Evolutionary conservation across 2,797 vertebrate genomes (phyloP), one percentile per base, ranked within the genome.

Genomic region (Epinephelus malabaricus): DNA sequence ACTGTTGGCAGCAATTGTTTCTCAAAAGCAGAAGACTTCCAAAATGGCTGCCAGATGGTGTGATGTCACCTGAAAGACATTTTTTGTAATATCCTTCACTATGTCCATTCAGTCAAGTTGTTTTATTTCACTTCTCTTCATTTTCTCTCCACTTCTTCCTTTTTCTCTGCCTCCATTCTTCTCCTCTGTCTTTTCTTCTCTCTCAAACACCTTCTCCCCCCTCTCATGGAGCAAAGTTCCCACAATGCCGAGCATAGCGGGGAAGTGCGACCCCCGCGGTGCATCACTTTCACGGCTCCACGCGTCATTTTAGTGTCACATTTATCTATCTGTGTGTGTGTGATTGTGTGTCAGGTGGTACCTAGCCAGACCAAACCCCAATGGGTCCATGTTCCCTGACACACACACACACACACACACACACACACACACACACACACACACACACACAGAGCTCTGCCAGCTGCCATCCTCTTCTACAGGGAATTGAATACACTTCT

Each of bases 231-330:
- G 34, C 78, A 83, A 76, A 73, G 80, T 83, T 92, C 86, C 91
- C 91, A 94, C 89, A 90, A 91, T 88, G 84, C 86, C 62, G 67
- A 65, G 90, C 86, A 61, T 77, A 56, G 86, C 76, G 13, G 90
- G 91, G 90, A 64, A 77, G 85, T 71, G 4, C 17, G 30, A 69
- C 86, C 70, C 91, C 86, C 76, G 25, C 51, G 38, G 88, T 74
- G 92, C 85, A 59, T 79, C 78, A 69, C 88, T 90, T 88, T 79
- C 87, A 90, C 62, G 69, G 88, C 88, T 87, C 86, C 89, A 87
- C 89, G 81, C 83, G 88, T 86, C 86, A 91, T 83, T 87, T 93
- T 86, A 93, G 82, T 88, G 90, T 89, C 91, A 86, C 93, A 94
- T 95, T 89, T 88, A 87, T 94, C 72, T 79, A 5, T 83, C 13